phyloP scores from a whole-genome alignment of 1,140 invertebrate genomes.

The Diorhabda elongata region DNA sequence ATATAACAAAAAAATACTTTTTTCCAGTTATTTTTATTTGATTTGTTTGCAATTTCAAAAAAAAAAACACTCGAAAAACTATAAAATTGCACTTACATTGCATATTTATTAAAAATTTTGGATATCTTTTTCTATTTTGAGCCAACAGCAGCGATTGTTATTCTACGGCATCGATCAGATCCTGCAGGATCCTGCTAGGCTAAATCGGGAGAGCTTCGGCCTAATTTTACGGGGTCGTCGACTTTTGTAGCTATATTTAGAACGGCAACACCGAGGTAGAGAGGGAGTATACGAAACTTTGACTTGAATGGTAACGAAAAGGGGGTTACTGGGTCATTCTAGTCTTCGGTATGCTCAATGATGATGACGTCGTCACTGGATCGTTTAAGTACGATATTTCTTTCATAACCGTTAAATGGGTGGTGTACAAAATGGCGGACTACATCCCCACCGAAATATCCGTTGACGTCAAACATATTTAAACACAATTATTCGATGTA shows the following conservation, averaged over 20 bases:
- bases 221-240: slow-evolving; percentile 13
- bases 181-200: slow-evolving; percentile 12
- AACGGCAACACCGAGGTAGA: neutral
- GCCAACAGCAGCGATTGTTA: neutral
- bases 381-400: no score
- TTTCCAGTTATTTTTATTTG: no score
- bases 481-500: no score
- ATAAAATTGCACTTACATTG: no score
- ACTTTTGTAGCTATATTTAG: slow-evolving; percentile 16
- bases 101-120: no score
- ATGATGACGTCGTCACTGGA: slow-evolving; percentile 3
- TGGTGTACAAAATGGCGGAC: neutral
- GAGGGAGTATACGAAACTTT: slow-evolving; percentile 3
- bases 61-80: no score
- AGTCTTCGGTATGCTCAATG: slow-evolving; percentile 12
- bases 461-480: neutral
- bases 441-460: neutral
- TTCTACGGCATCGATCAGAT: slow-evolving; percentile 10
- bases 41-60: no score
- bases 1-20: no score
- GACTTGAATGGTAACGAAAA: slow-evolving; percentile 7
- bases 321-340: slow-evolving; percentile 13
- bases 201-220: slow-evolving; percentile 15
- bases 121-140: no score
- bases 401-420: neutral